Conservation (phyloP, 2,113 vertebrate species). For the Sorex araneus region DNA sequence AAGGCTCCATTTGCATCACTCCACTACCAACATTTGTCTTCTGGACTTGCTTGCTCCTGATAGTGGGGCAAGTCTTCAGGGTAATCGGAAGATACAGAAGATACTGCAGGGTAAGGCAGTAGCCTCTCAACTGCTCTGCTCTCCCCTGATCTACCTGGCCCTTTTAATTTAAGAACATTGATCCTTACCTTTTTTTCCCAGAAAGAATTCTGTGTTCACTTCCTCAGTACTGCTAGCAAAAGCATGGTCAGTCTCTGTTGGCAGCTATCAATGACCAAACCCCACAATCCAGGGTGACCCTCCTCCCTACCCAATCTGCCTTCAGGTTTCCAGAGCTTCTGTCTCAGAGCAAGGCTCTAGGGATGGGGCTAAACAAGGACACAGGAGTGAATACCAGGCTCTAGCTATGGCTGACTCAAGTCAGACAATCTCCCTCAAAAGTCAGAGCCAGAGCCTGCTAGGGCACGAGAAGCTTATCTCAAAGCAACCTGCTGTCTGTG, state of each 20-base stretch:
- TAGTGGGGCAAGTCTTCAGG: neutral
- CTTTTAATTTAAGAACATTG: neutral
- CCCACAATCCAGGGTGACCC: neutral
- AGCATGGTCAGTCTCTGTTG: neutral
- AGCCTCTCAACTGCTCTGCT: neutral
- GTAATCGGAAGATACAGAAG: neutral
- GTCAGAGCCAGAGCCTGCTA: neutral
- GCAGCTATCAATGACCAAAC: neutral
- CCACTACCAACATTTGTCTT: neutral
- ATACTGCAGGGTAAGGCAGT: neutral
- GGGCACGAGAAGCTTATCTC: neutral
- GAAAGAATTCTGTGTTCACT: neutral
- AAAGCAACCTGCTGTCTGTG: neutral
- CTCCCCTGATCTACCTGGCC: neutral
- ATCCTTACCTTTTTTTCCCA: neutral
- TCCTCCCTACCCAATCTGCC: neutral
- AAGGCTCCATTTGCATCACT: neutral
- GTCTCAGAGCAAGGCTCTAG: conserved; percentile 29
- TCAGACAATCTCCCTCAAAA: neutral
- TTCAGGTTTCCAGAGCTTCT: neutral
- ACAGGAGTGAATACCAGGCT: neutral
- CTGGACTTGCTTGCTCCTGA: neutral
- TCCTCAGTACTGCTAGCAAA: neutral
- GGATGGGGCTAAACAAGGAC: neutral
- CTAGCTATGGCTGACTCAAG: neutral